A percentile compares a stretch with the other conserved stretches of the same genome.
Evolutionary conservation across 2,113 vertebrate genomes (phyloP).

Genomic region (Sialia sialis): DNA sequence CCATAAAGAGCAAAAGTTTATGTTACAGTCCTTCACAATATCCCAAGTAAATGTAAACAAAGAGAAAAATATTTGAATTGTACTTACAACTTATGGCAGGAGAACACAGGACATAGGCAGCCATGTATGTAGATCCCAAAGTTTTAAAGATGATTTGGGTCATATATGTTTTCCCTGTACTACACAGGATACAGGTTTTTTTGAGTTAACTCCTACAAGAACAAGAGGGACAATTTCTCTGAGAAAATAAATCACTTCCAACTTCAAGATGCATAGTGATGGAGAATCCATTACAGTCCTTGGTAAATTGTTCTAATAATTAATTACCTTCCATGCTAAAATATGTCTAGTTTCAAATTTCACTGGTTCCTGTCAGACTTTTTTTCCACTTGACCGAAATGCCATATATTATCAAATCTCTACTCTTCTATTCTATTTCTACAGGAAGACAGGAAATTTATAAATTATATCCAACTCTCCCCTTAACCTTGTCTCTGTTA

Average conservation of each 20-base stretch:
- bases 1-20: neutral
- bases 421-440: neutral
- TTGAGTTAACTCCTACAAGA: neutral
- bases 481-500: neutral
- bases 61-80: neutral
- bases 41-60: neutral
- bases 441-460: neutral
- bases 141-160: neutral
- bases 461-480: neutral
- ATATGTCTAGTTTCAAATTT: slow-evolving; percentile 16
- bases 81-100: neutral
- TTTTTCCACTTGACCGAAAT: neutral
- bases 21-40: neutral
- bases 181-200: neutral
- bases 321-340: slow-evolving; percentile 2
- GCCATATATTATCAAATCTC: neutral
- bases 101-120: neutral
- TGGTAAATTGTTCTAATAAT: slow-evolving; percentile 17
- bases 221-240: neutral
- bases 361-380: neutral
- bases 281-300: neutral
- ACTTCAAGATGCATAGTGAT: neutral
- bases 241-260: slow-evolving; percentile 6
- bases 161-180: neutral
- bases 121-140: neutral